A percentile compares a stretch with the other conserved stretches of the same genome.
These are phyloP conservation scores for Caenorhabditis sp. DNA, from an alignment of 2,888 invertebrate genomes.

Conservation along the genomic window DNA sequence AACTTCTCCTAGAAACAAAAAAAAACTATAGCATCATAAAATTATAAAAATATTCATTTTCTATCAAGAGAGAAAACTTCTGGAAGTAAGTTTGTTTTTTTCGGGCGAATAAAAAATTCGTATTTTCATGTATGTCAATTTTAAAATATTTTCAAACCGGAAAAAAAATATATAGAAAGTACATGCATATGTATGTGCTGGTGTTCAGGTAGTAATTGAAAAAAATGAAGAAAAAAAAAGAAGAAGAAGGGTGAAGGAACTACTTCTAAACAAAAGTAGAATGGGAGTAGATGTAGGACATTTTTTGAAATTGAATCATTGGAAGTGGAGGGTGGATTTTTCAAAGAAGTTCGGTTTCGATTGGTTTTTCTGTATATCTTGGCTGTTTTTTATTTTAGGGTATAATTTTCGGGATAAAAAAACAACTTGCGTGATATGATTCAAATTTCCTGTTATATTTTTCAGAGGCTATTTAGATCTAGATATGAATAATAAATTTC, in stretches of 20 bases:
- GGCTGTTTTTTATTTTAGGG: not conserved
- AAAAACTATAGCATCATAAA: too few species aligned
- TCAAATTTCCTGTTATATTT: not conserved
- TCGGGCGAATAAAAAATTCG: too few species aligned
- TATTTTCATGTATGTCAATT: too few species aligned
- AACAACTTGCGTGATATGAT: not conserved
- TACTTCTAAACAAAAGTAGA: constrained; percentile 1
- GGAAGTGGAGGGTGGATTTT: constrained; percentile 8
- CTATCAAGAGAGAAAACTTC: too few species aligned
- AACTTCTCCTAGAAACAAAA: too few species aligned
- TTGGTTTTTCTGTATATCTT: not conserved
- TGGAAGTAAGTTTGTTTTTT: too few species aligned
- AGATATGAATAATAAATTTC: not conserved
- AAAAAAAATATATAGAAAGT: too few species aligned
- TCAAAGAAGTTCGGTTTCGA: constrained; percentile 16
- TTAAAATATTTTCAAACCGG: too few species aligned
- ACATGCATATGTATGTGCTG: too few species aligned
- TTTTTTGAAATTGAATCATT: not conserved
- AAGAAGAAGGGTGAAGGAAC: constrained; percentile 1
- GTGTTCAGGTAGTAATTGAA: not conserved
- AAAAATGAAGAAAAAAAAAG: not conserved
- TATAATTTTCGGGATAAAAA: not conserved
- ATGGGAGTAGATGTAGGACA: not conserved
- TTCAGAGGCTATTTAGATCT: not conserved
- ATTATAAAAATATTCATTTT: too few species aligned